Conservation (phyloP, 2,113 vertebrate species). For the Raphicerus campestris region DNA sequence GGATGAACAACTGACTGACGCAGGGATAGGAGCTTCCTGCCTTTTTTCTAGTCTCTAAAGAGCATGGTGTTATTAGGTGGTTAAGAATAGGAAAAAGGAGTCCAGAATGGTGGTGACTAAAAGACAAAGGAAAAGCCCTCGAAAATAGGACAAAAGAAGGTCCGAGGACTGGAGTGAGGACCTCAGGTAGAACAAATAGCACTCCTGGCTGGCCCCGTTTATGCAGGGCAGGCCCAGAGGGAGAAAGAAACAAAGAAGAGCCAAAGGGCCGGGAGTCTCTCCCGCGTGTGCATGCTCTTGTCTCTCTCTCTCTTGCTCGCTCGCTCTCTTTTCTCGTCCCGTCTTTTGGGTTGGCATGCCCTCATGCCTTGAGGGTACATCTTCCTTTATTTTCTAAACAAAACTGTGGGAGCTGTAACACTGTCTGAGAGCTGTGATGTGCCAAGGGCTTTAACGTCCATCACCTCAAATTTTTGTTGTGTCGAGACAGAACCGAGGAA, state of each 20-base stretch:
- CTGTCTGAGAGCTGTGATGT: neutral
- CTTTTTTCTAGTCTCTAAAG: neutral
- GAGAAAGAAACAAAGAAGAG: neutral
- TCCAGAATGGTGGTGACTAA: neutral
- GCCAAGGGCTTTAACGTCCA: neutral
- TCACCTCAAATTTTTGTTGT: neutral
- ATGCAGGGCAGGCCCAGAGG: neutral
- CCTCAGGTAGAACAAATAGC: neutral
- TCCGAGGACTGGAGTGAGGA: neutral
- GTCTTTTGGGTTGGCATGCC: neutral
- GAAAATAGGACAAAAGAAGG: neutral
- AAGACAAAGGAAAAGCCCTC: neutral
- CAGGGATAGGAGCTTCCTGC: neutral
- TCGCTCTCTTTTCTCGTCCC: accelerated
- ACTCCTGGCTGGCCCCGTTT: neutral
- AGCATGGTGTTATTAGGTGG: neutral
- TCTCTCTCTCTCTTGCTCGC: neutral
- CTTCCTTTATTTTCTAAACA: neutral
- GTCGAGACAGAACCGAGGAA: neutral
- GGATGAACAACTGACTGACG: neutral
- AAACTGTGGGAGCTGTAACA: neutral
- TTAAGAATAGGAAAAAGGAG: neutral
- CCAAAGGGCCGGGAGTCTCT: neutral
- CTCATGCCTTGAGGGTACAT: neutral
- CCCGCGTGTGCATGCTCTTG: neutral